A percentile compares a stretch with the other conserved stretches of the same genome.
Evolutionary conservation across 37 sponge, comb jelly and placozoan species (phyloP).

Genomic region (Cliona cf. orientalis): DNA sequence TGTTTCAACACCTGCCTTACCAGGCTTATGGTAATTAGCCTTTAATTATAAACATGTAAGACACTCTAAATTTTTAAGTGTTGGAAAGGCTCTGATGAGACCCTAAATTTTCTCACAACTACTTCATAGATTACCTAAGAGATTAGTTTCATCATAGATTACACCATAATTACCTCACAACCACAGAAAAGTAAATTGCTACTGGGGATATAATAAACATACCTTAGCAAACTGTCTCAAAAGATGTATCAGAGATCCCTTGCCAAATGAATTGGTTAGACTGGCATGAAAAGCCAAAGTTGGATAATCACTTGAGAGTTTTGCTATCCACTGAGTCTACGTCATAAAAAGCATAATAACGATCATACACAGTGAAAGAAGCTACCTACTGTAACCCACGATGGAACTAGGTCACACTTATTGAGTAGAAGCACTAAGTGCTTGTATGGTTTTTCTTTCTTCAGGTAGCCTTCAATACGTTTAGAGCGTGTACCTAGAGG

Average conservation of each 20-base stretch:
- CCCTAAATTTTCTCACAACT: too few relatives aligned
- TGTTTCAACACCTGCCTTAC: too few relatives aligned
- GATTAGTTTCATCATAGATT: background rate
- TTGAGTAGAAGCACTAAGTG: constrained; percentile 95
- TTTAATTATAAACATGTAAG: too few relatives aligned
- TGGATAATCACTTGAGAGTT: constrained; percentile 89
- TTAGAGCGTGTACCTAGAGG: constrained; percentile 94
- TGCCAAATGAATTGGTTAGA: constrained; percentile 96
- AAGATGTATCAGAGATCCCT: constrained; percentile 95
- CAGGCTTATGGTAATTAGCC: too few relatives aligned
- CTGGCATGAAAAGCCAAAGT: constrained; percentile 99
- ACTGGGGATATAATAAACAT: too few relatives aligned
- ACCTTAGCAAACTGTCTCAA: constrained; percentile 96
- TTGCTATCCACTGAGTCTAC: constrained; percentile 88
- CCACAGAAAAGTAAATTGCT: too few relatives aligned
- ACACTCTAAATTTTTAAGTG: background rate
- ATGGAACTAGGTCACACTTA: constrained; percentile 99
- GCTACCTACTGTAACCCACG: constrained; percentile 97
- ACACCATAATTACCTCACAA: too few relatives aligned
- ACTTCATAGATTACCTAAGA: background rate
- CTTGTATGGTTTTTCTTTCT: constrained; percentile 94
- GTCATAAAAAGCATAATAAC: background rate
- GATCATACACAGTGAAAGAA: too few relatives aligned
- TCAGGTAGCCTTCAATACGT: constrained; percentile 87
- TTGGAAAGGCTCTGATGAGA: background rate